phyloP scores from a whole-genome alignment of 2,113 vertebrate genomes.

The Myotis lucifugus region DNA sequence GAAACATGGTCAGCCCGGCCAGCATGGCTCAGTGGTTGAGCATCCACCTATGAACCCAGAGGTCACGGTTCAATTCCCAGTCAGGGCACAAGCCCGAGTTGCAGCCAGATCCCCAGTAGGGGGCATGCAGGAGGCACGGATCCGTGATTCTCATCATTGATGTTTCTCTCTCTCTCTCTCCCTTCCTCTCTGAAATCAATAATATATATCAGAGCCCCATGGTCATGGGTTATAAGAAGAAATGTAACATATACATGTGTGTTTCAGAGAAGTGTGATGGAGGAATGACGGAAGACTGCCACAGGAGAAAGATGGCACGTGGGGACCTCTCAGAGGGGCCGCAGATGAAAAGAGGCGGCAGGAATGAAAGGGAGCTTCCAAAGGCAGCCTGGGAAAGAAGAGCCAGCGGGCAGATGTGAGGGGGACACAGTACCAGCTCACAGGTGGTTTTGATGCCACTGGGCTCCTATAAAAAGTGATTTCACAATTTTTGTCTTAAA shows the following conservation, averaged over 20 bases:
- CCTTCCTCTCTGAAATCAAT: no score
- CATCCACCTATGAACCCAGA: no score
- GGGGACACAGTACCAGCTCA: neutral
- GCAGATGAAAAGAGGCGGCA: neutral
- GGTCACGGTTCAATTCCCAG: no score
- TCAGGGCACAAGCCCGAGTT: no score
- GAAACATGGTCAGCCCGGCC: neutral
- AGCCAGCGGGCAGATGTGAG: neutral
- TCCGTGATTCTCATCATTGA: no score
- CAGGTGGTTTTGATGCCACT: neutral
- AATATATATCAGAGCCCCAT: neutral
- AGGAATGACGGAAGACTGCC: neutral
- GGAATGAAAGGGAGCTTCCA: neutral
- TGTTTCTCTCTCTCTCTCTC: no score
- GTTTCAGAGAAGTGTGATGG: neutral
- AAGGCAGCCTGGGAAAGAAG: neutral
- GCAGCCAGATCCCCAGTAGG: no score
- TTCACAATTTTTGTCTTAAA: neutral
- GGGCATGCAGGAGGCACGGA: no score
- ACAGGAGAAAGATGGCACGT: neutral
- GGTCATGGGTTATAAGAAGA: neutral
- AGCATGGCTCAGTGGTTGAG: no score
- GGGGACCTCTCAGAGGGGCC: neutral
- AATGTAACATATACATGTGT: neutral
- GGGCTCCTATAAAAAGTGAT: neutral